phyloP scores from a whole-genome alignment of 2,797 vertebrate species.

The Pachyuromys duprasi region DNA sequence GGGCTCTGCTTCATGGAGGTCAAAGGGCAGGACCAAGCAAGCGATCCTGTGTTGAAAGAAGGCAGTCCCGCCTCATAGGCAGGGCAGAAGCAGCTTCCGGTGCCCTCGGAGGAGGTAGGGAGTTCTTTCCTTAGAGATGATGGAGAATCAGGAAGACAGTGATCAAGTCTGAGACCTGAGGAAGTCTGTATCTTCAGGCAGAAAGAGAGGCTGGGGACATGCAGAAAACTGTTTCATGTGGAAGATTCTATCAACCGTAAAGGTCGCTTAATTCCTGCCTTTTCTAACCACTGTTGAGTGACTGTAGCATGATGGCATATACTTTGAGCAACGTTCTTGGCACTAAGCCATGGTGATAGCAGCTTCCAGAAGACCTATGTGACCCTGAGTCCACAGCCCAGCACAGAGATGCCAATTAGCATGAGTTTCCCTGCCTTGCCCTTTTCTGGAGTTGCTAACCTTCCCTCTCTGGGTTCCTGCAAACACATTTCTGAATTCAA shows the following conservation, averaged over 20 bases:
- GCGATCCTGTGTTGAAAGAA: not conserved
- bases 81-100: not conserved
- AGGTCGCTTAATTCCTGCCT: not conserved
- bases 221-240: not conserved
- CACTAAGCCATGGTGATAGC: not conserved
- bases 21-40: not conserved
- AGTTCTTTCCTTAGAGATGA: not conserved
- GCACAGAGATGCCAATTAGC: not conserved
- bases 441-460: not conserved
- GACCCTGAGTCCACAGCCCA: rapidly evolving
- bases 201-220: not conserved
- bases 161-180: rapidly evolving
- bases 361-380: not conserved
- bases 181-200: not conserved
- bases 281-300: not conserved
- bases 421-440: not conserved
- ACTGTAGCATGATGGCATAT: not conserved
- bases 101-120: not conserved
- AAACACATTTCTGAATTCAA: conserved; percentile 48
- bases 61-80: rapidly evolving
- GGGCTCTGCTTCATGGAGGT: conserved; percentile 54
- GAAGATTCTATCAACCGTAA: not conserved
- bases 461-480: not conserved
- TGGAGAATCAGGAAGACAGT: not conserved
- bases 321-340: not conserved